Evolutionary conservation across 2,113 vertebrate species (phyloP), one percentile per base, ranked within the genome.

Genomic region (Lepus timidus): DNA sequence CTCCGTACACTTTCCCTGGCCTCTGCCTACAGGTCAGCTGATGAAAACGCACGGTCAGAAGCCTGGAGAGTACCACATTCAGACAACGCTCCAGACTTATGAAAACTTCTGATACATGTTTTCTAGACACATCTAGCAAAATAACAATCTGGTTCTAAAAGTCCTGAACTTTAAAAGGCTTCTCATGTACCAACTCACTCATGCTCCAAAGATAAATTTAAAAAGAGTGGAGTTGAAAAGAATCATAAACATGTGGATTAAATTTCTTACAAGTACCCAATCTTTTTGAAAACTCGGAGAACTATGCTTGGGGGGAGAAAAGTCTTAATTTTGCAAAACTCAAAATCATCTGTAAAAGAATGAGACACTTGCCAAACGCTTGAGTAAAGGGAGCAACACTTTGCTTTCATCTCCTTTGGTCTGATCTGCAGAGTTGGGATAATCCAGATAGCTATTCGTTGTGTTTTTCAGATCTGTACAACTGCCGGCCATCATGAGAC

Each of bases 211-310:
- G 96, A 96, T 95, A 96, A 96, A 96, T 96, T 92, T 91, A 88
- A 97, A 95, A 97, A 85, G 83, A 90, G 25, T 86, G 39, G 52
- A 94, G 68, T 86, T 51, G 5, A 97, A 93, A 95, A 96, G 88
- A 96, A 96, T 96, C 93, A 93, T 96, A 97, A 97, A 97, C 96
- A 96, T 83, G 85, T 80, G 88, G 91, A 96, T 97, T 97, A 95
- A 96, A 96, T 97, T 96, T 96, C 96, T 58, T 68, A 71, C 90
- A 92, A 96, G 65, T 75, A 88, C 88, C 85, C 79, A 96, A 85
- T 61, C 94, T 97, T 58, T 97, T 92, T 94, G 82, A 97, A 96
- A 95, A 96, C 25, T 16, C 62, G 96, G 85, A 96, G 74, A 96
- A 97, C 92, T 80, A 88, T 75, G 89, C 91, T 94, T 55, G 33